Base-by-base conservation (phyloP, 2,113 vertebrate genomes). In the Oxygymnocypris stewartii region DNA sequence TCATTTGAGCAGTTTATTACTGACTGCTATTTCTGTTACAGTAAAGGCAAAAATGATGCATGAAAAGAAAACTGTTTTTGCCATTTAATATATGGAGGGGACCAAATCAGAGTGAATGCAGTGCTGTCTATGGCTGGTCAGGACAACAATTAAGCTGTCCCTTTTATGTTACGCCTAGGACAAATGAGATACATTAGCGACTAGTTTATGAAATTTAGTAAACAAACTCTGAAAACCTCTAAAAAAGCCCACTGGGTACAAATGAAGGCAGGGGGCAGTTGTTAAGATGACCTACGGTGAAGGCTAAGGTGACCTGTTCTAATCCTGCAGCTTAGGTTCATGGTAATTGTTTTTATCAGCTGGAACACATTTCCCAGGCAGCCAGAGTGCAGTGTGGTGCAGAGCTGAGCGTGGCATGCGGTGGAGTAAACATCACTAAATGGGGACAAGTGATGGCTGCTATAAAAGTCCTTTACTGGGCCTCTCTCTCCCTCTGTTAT, bases 391-490 rank as follows among this genome's bases (percentile, higher is more conserved):
- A 47, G n/a, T 84, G 35, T 63, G 73, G 57, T 67, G 69, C 73
- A 31, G 42, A 75, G 42, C 11, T 47, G 61, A 71, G 37, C 31
- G 8, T 47, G 63, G 82, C 78, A 63, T 42, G 42, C 35, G 76
- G 87, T 44, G 87, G 85, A 87, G 80, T 81, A 82, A 90, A 87
- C 81, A 73, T 79, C 63, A 74, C 79, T 78, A 80, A 86, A 88
- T 47, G 9, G 69, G 20, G 49, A 84, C 59, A 69, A 63, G 78
- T 87, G 85, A 85, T 76, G 57, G 67, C 9, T 42, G 49, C 80
- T 57, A 81, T 87, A 86, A 87, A 87, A 82, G 42, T 1, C 76
- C 31, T 54, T 54, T 65, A 31, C 51, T 61, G 82, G 63, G 35
- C 51, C 82, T 79, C 75, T n/a, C 40, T 79, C 51, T 42, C 81